Base-by-base conservation (phyloP, 1,140 invertebrate species). In the Drosophila aff. region DNA sequence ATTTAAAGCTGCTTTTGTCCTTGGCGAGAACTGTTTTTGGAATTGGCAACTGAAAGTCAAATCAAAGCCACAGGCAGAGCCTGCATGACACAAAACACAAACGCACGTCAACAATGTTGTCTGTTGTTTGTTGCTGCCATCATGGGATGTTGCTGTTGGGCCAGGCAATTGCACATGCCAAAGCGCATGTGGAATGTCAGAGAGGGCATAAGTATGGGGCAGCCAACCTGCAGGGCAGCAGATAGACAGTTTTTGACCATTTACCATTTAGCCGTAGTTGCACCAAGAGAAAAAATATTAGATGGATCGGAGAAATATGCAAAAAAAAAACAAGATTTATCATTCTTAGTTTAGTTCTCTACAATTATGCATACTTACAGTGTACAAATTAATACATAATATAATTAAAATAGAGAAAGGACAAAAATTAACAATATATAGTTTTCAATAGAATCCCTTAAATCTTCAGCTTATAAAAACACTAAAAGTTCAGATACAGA, bases 31-130 rank as follows among this genome's bases (percentile, higher is more conserved):
- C 23, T 28, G 26, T 67, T 61, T 52, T 52, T 53, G 52, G 52
- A 80, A 86, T 77, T 79, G 76, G 75, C 84, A 77, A 73, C 62
- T 74, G 59, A 78, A 87, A 89, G 84, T 84, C 81, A 81, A 83
- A 75, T 84, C 84, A 89, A 77, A 75, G 85, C 81, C 79, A 82
- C 69, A 79, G 59, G 46, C 59, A 62, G 65, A 62, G 59, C 40
- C 40, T n/a, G 60, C 61, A 60, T 58, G 43, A 52, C 50, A 53
- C 60, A 38, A 41, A 65, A 43, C 66, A 72, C 76, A 80, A 87
- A 75, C 43, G 80, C 36, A 61, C 82, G 80, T 77, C 76, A 77
- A 71, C 72, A 83, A 69, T 80, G 81, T 59, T 71, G 61, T 15
- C 43, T 61, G 73, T 52, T 58, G 64, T 36, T 21, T 44, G 41